Percentiles rank a stretch among this genome's conserved stretches.
These are phyloP conservation scores for Myripristis murdjan DNA, from an alignment of 2,797 vertebrate species.

Conservation along the genomic window DNA sequence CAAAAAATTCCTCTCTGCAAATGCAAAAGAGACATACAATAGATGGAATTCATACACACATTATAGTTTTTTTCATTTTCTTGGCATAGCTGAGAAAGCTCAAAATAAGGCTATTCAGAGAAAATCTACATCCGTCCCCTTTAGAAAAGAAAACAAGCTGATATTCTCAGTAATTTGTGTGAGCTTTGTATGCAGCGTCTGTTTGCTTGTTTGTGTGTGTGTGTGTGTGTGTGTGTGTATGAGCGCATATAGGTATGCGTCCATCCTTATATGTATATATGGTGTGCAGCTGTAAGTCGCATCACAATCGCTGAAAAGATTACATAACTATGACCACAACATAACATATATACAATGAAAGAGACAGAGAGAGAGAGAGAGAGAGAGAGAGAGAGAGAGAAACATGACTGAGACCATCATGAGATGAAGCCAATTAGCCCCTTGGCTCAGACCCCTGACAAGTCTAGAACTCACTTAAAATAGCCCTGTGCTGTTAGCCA, in stretches of 20 bases:
- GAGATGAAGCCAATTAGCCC: conserved; percentile 47
- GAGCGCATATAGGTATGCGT: background rate
- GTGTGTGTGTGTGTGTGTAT: background rate
- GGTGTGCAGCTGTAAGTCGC: conserved; percentile 43
- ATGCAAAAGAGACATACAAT: background rate
- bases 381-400: conserved; percentile 6
- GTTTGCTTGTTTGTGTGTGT: background rate
- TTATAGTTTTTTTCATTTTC: background rate
- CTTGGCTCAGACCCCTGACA: conserved; percentile 30
- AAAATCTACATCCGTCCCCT: background rate
- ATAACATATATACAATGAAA: too few species aligned
- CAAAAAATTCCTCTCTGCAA: too few species aligned
- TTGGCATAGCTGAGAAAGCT: background rate
- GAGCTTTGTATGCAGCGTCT: too few species aligned
- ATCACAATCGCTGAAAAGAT: conserved; percentile 50
- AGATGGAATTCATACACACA: too few species aligned
- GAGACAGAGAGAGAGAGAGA: too few species aligned
- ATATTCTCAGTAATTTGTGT: too few species aligned
- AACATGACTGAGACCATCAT: conserved; percentile 50
- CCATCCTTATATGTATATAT: conserved; percentile 8
- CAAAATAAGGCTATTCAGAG: background rate
- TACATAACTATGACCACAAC: conserved; percentile 60
- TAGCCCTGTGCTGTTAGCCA: conserved; percentile 42
- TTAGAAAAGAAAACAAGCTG: too few species aligned
- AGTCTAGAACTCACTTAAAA: conserved; percentile 51